Conservation (phyloP, 1,140 invertebrate species). For the Triops cancriformis region DNA sequence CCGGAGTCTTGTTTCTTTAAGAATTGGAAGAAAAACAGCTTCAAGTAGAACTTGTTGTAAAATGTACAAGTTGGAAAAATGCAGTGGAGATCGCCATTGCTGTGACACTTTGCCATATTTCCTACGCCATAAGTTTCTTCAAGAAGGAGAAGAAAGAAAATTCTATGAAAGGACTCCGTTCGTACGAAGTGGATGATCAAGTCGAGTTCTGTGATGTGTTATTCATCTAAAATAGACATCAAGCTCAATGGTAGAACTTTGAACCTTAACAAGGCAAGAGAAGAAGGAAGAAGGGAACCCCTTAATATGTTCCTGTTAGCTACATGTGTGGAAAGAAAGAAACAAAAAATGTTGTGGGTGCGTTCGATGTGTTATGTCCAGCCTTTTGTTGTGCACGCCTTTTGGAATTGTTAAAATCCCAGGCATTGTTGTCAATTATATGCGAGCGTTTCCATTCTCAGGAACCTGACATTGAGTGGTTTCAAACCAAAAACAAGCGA, state of each 20-base stretch:
- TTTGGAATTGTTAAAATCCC: background rate
- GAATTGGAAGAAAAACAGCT: background rate
- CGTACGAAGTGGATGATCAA: background rate
- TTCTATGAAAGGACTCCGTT: background rate
- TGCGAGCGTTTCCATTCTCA: background rate
- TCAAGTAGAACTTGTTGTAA: too few relatives aligned
- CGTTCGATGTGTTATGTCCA: background rate
- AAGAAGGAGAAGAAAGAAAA: background rate
- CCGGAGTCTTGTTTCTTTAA: background rate
- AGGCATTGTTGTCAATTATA: background rate
- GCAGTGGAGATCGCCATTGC: background rate
- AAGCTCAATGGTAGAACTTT: background rate
- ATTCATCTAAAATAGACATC: background rate
- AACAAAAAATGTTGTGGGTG: background rate
- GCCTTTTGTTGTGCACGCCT: background rate
- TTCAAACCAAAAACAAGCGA: background rate
- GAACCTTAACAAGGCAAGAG: background rate
- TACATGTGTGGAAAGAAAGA: too few relatives aligned
- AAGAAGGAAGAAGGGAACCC: background rate
- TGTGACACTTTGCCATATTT: constrained; percentile 1
- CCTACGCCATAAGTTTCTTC: background rate
- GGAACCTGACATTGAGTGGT: background rate
- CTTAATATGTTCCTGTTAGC: background rate
- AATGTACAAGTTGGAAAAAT: background rate
- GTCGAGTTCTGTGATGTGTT: constrained; percentile 11